phyloP scores from a whole-genome alignment of 2,797 vertebrate species.

The Dermochelys coriacea region DNA sequence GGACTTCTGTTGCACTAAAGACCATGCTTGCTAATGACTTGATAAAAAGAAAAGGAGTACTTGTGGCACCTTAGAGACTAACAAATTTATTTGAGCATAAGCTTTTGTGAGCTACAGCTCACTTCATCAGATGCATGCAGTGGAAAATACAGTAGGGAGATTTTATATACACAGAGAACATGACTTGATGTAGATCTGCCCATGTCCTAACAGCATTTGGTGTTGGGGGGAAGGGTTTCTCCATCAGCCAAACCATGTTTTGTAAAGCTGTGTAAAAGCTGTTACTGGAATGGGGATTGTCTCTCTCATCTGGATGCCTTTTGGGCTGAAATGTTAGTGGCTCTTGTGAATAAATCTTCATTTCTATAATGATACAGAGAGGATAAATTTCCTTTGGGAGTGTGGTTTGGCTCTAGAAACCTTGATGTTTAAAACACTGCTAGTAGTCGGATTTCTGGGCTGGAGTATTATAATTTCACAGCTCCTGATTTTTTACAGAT shows the following conservation, averaged over 20 bases:
- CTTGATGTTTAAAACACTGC: neutral
- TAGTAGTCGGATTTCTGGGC: neutral
- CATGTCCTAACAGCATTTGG: neutral
- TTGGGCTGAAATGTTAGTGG: neutral
- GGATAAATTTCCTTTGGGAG: neutral
- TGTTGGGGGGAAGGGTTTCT: neutral
- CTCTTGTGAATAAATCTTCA: neutral
- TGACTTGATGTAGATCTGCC: neutral
- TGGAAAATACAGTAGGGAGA: too few species aligned
- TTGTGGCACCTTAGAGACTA: too few species aligned
- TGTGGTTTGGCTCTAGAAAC: constrained; percentile 6
- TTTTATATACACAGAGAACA: too few species aligned
- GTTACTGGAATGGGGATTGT: neutral
- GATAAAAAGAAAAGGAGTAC: too few species aligned
- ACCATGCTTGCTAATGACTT: neutral
- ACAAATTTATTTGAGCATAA: too few species aligned
- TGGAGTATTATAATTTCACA: neutral
- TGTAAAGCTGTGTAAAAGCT: neutral
- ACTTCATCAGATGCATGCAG: too few species aligned
- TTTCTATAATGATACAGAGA: neutral
- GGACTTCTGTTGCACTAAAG: neutral
- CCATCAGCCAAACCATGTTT: neutral
- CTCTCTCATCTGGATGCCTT: neutral
- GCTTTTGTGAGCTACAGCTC: too few species aligned
- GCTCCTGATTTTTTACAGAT: neutral